Evolutionary conservation across 2,888 invertebrate genomes (phyloP).

Genomic region (Leptopterna dolabrata): DNA sequence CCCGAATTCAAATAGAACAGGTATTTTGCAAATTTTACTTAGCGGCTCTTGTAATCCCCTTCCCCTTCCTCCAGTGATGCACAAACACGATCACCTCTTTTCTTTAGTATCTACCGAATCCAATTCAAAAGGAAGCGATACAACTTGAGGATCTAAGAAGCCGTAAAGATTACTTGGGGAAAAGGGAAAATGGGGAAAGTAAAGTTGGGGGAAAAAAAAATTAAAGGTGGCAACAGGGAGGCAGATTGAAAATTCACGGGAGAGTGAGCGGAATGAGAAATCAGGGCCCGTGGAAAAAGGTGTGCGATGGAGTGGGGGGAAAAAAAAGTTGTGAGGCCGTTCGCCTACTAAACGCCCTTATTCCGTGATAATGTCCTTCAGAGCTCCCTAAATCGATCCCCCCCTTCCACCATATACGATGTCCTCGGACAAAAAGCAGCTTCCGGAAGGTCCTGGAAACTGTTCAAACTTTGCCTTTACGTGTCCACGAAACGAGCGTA

Average conservation of each 20-base stretch:
- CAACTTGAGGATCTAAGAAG: neutral
- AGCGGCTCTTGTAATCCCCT: too few relatives aligned
- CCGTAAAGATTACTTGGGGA: neutral
- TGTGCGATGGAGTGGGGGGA: neutral
- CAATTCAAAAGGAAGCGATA: neutral
- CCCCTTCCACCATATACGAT: neutral
- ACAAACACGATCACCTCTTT: neutral
- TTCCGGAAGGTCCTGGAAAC: neutral
- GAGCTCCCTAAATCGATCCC: neutral
- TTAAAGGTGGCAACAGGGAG: neutral
- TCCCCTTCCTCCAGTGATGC: neutral
- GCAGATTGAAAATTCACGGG: slow-evolving; percentile 32
- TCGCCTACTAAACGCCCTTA: slow-evolving; percentile 7
- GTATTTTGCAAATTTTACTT: too few relatives aligned
- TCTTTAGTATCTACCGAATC: neutral
- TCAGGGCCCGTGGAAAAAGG: neutral
- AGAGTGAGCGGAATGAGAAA: slow-evolving; percentile 35
- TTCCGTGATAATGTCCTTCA: slow-evolving; percentile 11
- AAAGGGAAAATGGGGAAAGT: too few relatives aligned
- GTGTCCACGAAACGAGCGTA: neutral
- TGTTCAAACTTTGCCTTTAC: neutral
- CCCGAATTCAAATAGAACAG: too few relatives aligned
- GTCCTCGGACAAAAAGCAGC: neutral
- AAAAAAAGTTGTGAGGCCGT: slow-evolving; percentile 7
- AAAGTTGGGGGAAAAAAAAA: neutral